A percentile compares a stretch with the other conserved stretches of the same genome.
Conservation (phyloP, 2,888 invertebrate genomes). For the Amiota communis region DNA sequence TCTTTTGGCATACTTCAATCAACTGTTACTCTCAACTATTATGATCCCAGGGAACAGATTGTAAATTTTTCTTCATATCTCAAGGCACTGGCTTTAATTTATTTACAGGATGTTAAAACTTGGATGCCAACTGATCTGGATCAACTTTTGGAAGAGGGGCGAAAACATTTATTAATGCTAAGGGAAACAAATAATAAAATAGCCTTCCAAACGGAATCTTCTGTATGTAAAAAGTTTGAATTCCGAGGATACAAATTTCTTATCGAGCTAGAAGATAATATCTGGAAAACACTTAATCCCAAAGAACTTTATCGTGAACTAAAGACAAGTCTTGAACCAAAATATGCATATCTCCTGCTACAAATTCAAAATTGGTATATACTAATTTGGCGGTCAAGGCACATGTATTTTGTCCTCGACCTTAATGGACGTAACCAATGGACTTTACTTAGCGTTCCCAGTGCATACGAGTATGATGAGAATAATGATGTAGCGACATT, state of each 20-base stretch:
- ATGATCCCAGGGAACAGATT: slow-evolving; percentile 38
- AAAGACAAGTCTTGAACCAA: slow-evolving; percentile 50
- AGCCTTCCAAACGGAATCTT: slow-evolving; percentile 37
- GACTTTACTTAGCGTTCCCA: slow-evolving; percentile 40
- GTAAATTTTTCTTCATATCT: slow-evolving; percentile 61
- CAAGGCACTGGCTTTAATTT: slow-evolving; percentile 64
- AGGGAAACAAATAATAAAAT: background rate
- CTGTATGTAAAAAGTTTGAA: slow-evolving; percentile 55
- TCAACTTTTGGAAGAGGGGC: slow-evolving; percentile 58
- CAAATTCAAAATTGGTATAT: slow-evolving; percentile 57
- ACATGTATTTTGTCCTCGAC: slow-evolving; percentile 66
- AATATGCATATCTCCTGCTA: slow-evolving; percentile 56
- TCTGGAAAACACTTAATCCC: background rate
- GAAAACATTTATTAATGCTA: no score
- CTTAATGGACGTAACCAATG: slow-evolving; percentile 61
- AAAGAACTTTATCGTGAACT: slow-evolving; percentile 48
- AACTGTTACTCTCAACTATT: background rate
- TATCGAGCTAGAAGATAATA: slow-evolving; percentile 59
- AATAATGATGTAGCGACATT: slow-evolving; percentile 59
- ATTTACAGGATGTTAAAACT: slow-evolving; percentile 61
- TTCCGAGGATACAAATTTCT: slow-evolving; percentile 61
- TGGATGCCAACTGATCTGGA: slow-evolving; percentile 65
- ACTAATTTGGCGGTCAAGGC: slow-evolving; percentile 63
- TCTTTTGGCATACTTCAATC: background rate
- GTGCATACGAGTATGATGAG: background rate